phyloP scores from a whole-genome alignment of 1,140 invertebrate species.

The Rhyacophila brunnea region DNA sequence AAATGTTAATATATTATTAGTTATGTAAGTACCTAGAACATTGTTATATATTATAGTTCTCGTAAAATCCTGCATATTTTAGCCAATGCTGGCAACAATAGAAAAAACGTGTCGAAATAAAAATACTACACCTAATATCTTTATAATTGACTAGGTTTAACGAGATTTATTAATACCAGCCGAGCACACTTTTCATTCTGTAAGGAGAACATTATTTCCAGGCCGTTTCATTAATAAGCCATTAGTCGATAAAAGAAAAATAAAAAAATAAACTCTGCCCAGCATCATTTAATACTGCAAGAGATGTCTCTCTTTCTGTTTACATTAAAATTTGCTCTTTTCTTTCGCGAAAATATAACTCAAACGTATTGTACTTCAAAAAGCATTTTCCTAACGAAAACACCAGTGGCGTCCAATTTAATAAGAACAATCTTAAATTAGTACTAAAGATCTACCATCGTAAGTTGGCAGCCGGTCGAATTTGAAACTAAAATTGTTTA shows the following conservation, averaged over 20 bases:
- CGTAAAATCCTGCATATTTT: too few relatives aligned
- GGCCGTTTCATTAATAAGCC: slow-evolving; percentile 30
- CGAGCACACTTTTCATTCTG: not conserved
- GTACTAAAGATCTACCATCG: too few relatives aligned
- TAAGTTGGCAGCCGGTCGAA: too few relatives aligned
- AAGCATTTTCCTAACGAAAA: too few relatives aligned
- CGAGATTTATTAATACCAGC: not conserved
- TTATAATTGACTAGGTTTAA: slow-evolving; percentile 1
- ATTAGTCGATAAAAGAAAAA: slow-evolving; percentile 23
- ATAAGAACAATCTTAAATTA: too few relatives aligned
- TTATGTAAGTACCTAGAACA: too few relatives aligned
- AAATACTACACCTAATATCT: not conserved
- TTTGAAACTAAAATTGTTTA: too few relatives aligned
- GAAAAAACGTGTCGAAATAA: too few relatives aligned
- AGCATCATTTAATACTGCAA: not conserved
- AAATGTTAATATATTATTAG: too few relatives aligned
- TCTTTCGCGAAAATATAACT: not conserved
- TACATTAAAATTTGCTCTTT: slow-evolving; percentile 3
- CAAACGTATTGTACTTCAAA: not conserved
- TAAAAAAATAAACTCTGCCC: not conserved
- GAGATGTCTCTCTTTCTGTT: slow-evolving; percentile 2
- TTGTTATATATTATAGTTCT: too few relatives aligned
- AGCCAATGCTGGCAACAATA: too few relatives aligned
- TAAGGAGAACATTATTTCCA: slow-evolving; percentile 11
- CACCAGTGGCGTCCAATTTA: too few relatives aligned